Percentiles rank a stretch among this genome's conserved stretches.
Evolutionary conservation across 2,888 invertebrate species (phyloP).

Genomic region (Callosobruchus maculatus): DNA sequence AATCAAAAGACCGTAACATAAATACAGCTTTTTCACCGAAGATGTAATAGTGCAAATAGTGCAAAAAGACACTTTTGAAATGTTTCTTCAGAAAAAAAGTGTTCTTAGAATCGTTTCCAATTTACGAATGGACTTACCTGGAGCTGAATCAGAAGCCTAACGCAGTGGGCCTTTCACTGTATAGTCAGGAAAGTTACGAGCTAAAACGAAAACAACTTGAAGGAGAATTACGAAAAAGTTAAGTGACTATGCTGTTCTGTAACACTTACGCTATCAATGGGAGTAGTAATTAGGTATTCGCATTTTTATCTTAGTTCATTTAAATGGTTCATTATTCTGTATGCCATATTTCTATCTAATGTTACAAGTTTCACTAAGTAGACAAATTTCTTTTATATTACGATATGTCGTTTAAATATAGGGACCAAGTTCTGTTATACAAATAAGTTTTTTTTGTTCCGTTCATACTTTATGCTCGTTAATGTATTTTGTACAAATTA

Average conservation of each 20-base stretch:
- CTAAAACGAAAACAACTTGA: too few species aligned
- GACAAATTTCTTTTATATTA: background rate
- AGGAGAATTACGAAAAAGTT: too few species aligned
- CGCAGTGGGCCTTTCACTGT: too few species aligned
- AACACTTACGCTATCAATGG: background rate
- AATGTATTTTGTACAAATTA: slow-evolving; percentile 5
- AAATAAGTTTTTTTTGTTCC: background rate
- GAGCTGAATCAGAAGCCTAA: too few species aligned
- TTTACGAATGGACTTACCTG: too few species aligned
- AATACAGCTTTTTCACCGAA: too few species aligned
- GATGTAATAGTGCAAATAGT: too few species aligned
- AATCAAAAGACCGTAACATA: too few species aligned
- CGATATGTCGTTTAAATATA: slow-evolving; percentile 11
- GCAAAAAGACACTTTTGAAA: too few species aligned
- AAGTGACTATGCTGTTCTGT: background rate
- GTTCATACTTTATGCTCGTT: background rate
- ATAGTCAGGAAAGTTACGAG: too few species aligned
- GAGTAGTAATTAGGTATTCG: background rate
- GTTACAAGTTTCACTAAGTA: background rate
- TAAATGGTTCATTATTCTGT: background rate
- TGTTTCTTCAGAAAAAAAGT: too few species aligned
- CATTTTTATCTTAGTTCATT: background rate
- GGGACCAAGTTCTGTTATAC: slow-evolving; percentile 23
- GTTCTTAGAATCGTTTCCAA: too few species aligned
- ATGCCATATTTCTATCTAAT: background rate